Percentiles rank a stretch among this genome's conserved stretches.
phyloP scores from a whole-genome alignment of 2,797 vertebrate species.

The Gorsachius magnificus region DNA sequence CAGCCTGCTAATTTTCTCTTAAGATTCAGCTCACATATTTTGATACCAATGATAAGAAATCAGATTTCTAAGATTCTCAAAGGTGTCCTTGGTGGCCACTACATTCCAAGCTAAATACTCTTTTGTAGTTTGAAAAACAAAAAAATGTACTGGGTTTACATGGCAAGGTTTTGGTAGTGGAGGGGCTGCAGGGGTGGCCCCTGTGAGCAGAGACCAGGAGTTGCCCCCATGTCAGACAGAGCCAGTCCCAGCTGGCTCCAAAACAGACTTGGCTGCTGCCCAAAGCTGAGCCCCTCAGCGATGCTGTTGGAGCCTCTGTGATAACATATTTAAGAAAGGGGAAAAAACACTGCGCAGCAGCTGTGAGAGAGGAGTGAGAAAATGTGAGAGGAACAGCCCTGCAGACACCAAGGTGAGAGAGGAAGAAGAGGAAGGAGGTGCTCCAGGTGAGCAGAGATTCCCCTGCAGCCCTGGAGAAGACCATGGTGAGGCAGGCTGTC shows the following conservation, averaged over 20 bases:
- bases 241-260: background rate
- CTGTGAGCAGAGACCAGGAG: background rate
- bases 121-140: background rate
- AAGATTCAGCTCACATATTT: background rate
- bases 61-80: background rate
- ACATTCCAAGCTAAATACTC: background rate
- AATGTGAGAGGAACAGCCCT: background rate
- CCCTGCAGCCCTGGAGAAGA: background rate
- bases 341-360: background rate
- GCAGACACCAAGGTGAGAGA: background rate
- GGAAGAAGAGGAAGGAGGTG: background rate
- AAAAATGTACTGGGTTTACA: background rate
- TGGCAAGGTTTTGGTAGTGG: background rate
- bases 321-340: background rate
- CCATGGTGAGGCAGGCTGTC: background rate
- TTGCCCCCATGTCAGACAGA: background rate
- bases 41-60: background rate
- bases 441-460: background rate
- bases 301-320: rapidly evolving
- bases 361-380: background rate
- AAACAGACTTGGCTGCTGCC: background rate
- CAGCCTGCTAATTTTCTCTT: background rate
- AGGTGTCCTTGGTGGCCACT: background rate
- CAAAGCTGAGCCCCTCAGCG: background rate
- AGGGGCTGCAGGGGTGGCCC: background rate